Conservation (phyloP, 1,140 invertebrate genomes). For the Drosophila persimilis region DNA sequence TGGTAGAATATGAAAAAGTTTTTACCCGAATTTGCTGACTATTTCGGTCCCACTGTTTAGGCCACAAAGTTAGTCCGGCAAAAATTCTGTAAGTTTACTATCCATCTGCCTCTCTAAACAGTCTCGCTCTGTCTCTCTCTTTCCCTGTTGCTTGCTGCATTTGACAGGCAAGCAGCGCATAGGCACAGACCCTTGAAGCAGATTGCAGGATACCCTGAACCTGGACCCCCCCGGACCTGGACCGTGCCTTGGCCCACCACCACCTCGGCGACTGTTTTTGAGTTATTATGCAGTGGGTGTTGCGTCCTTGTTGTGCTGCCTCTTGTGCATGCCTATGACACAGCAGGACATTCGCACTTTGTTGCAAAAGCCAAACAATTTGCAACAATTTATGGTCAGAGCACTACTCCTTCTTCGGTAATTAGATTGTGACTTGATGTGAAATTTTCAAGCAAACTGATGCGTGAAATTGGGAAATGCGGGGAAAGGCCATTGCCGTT, state of each 20-base stretch:
- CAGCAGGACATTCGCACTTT: conserved; percentile 69
- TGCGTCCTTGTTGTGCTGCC: conserved; percentile 28
- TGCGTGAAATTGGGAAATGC: conserved; percentile 48
- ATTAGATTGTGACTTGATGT: conserved; percentile 53
- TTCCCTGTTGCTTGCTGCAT: conserved; percentile 41
- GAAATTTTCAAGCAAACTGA: conserved; percentile 52
- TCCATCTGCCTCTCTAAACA: background rate
- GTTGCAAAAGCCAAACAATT: conserved; percentile 51
- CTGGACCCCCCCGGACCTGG: background rate
- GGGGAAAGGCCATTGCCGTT: background rate
- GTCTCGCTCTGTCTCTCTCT: conserved; percentile 12
- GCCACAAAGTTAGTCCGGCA: conserved; percentile 60
- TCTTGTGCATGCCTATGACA: conserved; percentile 46
- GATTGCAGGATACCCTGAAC: conserved; percentile 54
- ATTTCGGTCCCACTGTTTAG: conserved; percentile 38
- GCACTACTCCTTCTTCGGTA: conserved; percentile 12
- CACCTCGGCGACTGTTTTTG: conserved; percentile 64
- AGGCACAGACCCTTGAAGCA: conserved; percentile 67
- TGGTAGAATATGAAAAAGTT: too few species aligned
- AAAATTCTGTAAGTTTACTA: conserved; percentile 50
- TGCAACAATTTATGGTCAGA: conserved; percentile 58
- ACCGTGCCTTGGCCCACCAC: conserved; percentile 29
- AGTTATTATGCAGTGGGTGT: conserved; percentile 71
- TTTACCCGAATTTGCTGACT: background rate
- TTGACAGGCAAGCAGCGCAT: conserved; percentile 58